Base-by-base conservation (phyloP, 2,797 vertebrate genomes). In the Tragopan temminckii region DNA sequence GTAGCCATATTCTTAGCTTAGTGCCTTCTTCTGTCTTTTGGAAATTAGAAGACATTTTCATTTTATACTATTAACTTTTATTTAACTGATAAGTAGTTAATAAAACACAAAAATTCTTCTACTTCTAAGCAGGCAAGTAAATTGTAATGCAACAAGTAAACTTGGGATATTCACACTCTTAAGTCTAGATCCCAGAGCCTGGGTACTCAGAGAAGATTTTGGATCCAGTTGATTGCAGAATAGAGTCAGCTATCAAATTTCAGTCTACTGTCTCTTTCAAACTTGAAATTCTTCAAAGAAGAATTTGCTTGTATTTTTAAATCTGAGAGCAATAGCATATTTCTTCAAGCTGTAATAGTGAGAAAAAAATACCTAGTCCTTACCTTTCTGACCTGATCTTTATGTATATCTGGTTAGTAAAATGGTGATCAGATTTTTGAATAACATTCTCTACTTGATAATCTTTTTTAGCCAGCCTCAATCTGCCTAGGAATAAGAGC, bases 391-490 rank as follows among this genome's bases (percentile, higher is more conserved):
- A 53, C 27, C 16, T 18, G 16, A 31, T 74, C 16, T 68, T 85
- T 21, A 76, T 67, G 40, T 4, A 69, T 33, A 68, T 66, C 63
- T 68, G 31, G 9, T 64, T 83, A 79, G 57, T 86, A 84, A 90
- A 92, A 61, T 10, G 7, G 46, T 13, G 52, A 88, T 72, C 43
- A 68, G 55, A 67, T 88, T 93, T 94, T 91, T 0, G 0, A 77
- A 77, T 45, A 70, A 62, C 23, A 29, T 93, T 76, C 55, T 88
- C 80, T 86, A 55, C 55, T 84, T 86, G 31, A 29, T 74, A 71
- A 94, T 88, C 57, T 84, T 68, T 90, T 94, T 90, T 77, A 91
- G 67, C 53, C 38, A 90, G 52, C 52, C 91, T 88, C 93, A 91
- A 80, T 23, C 52, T 94, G 71, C 70, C 80, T 84, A 82, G 80